Conservation (phyloP, 2,113 vertebrate species). For the Hucho hucho region DNA sequence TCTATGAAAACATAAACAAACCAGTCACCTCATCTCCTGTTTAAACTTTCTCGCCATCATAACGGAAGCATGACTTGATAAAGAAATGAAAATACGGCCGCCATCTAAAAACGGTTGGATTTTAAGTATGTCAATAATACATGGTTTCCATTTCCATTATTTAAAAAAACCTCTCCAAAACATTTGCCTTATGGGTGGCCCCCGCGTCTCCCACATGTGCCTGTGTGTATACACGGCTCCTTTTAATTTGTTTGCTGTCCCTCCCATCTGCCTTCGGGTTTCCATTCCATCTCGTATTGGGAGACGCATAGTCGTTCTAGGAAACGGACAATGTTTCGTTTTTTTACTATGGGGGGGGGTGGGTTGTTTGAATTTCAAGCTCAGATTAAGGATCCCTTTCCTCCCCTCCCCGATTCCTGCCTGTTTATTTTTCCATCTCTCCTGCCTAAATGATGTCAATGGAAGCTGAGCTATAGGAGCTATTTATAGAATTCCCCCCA, state of each 20-base stretch:
- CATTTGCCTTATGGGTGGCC: conserved; percentile 6
- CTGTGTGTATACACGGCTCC: neutral
- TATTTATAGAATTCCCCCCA: conserved; percentile 73
- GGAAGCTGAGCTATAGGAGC: conserved; percentile 75
- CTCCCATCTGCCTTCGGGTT: conserved; percentile 9
- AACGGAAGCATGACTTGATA: neutral
- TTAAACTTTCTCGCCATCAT: neutral
- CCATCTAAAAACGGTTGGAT: neutral
- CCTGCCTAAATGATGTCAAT: conserved; percentile 83
- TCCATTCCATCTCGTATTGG: conserved; percentile 12
- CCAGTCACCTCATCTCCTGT: neutral
- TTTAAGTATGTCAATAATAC: neutral
- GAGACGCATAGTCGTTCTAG: conserved; percentile 4
- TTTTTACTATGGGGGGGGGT: neutral
- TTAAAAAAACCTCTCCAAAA: neutral
- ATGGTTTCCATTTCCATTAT: conserved; percentile 6
- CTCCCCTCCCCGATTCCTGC: conserved; percentile 53
- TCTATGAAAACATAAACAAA: conserved; percentile 7
- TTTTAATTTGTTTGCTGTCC: conserved; percentile 17
- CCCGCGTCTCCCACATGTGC: neutral
- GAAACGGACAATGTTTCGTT: conserved; percentile 12
- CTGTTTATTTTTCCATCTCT: conserved; percentile 83
- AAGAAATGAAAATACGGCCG: neutral
- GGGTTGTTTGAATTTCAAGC: conserved; percentile 74
- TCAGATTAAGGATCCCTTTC: conserved; percentile 73